Base-by-base conservation (phyloP, 1,140 invertebrate genomes). In the Pogonognathellus flavescens region DNA sequence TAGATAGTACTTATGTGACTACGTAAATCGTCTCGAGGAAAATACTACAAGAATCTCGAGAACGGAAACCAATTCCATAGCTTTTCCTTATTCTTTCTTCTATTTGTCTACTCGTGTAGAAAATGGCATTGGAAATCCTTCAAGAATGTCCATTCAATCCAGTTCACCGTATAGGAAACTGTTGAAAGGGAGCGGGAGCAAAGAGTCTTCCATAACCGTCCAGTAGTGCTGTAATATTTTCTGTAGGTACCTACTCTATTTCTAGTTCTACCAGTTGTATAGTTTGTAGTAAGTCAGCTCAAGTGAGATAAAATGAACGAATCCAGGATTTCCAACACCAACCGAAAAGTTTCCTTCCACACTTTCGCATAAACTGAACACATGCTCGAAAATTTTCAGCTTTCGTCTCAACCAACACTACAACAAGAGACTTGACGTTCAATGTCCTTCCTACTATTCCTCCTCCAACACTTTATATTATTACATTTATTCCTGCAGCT, bases 41-140 rank as follows among this genome's bases (percentile, higher is more conserved):
- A 14, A 14, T 10, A 70, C 31, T 3, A 41, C 31, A 6, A 70
- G 13, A 11, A 70, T 70, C 22, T 10, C 3, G 13, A 10, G 66
- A 70, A 70, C 6, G 22, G 25, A 70, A 70, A 31, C 6, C 25
- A 41, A 70, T 70, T 41, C 62, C 13, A 9, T 41, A 41, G 11
- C 25, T 25, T 41, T 70, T 70, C 18, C 14, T 70, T 31, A 41
- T 41, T 70, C 22, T 14, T 41, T 72, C 31, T 76, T 49, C 70
- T 18, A 49, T 72, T 18, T 76, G 18, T n/a, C 70, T 76, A 76
- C 22, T 49, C 14, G 41, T 49, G 70, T 50, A 31, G 70, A 76
- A 76, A 50, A 49, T 18, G 25, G 22, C n/a, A 76, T 76, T 76
- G 70, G 70, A 49, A 76, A 76, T 76, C 16, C 41, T n/a, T 49